Evolutionary conservation across 2,797 vertebrate genomes (phyloP), one percentile per base, ranked within the genome.

Genomic region (Mus spretus): DNA sequence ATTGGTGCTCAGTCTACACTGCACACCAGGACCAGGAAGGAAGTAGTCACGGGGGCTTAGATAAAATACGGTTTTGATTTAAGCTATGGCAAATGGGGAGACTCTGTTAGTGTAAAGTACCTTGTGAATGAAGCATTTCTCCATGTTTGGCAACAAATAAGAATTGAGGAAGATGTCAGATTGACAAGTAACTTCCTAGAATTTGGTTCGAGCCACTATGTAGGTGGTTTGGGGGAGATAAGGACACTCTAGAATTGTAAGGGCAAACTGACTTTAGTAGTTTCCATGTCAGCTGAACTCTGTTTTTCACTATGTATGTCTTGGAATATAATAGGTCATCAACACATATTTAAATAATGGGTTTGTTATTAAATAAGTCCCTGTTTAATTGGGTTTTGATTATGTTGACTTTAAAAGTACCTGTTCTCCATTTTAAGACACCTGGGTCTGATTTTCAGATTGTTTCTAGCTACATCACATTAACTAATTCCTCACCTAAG

Each of bases 141-240:
- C 55, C 31, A 83, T 20, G 44, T 67, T 75, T 78, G 34, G 28
- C 81, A 92, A 67, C n/a, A 81, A 95, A 85, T 85, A 93, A 37
- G 0, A 81, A 77, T 1, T n/a, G 59, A 90, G n/a, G n/a, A 28
- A 57, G 44, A 84, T 59, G 34, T 75, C 19, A 17, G 7, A 70
- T 17, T 89, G 78, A 74, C 97, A 92, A 61, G 34, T 28, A 82
- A 80, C 6, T 37, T 88, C n/a, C 24, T 44, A 28, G 28, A 34
- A 63, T 80, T 57, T 95, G 72, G 47, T 40, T 77, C 22, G 1
- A 83, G 44, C 12, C 92, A 37, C 34, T 59, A 34, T 5, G 34
- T 94, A 88, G 80, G 34, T 40, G 3, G 12, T 92, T 96, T 95
- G 11, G 1, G 17, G 14, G 47, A 94, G 22, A 89, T 11, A 40